phyloP scores from a whole-genome alignment of 2,888 invertebrate species.

The Noctua janthina region DNA sequence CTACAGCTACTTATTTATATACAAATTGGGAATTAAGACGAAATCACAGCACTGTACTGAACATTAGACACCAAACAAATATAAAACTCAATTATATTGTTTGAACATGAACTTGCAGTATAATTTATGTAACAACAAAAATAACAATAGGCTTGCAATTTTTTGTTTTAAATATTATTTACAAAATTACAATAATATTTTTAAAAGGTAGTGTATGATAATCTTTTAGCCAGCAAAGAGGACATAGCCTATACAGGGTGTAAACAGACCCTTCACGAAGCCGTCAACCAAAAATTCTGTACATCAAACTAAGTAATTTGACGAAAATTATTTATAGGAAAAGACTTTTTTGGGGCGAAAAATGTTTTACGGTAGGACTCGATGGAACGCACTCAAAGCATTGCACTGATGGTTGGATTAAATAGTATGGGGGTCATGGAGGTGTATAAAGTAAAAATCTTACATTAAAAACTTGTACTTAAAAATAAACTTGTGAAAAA shows the following conservation, averaged over 20 bases:
- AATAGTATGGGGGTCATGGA: no score
- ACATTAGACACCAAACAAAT: constrained; percentile 46
- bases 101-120: constrained; percentile 32
- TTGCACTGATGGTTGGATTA: no score
- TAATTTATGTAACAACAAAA: constrained; percentile 33
- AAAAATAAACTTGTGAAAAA: no score
- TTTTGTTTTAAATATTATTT: constrained; percentile 12
- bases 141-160: constrained; percentile 32
- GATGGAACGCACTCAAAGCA: no score
- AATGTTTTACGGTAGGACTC: no score
- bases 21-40: constrained; percentile 36
- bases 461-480: no score
- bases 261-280: no score
- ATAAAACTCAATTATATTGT: constrained; percentile 30
- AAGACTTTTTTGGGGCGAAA: no score
- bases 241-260: constrained; percentile 3
- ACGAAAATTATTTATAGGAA: no score
- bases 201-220: background rate
- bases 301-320: no score
- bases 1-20: constrained; percentile 39
- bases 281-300: no score
- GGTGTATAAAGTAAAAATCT: no score
- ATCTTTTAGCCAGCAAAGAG: constrained; percentile 14
- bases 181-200: constrained; percentile 11
- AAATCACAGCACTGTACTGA: constrained; percentile 62